Evolutionary conservation across 2,888 invertebrate genomes (phyloP).

Genomic region (Camponotus fellah): DNA sequence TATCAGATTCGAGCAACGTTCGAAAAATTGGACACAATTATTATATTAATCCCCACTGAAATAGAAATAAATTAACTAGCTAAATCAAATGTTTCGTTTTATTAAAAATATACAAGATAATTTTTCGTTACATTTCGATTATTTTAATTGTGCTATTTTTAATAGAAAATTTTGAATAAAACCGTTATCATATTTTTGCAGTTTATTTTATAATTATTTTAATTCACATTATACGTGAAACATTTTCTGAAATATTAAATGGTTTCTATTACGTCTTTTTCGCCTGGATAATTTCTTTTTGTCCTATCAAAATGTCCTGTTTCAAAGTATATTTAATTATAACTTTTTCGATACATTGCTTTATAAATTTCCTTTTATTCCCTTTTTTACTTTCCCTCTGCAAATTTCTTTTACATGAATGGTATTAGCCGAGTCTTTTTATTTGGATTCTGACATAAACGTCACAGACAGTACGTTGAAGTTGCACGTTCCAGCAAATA

Average conservation of each 20-base stretch:
- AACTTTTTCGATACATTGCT: constrained; percentile 3
- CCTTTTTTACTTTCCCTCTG: constrained; percentile 8
- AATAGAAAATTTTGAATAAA: not conserved
- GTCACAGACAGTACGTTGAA: not conserved
- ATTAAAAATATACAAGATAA: not conserved
- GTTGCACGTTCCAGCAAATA: not conserved
- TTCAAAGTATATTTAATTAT: constrained; percentile 4
- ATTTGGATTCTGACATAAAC: not conserved
- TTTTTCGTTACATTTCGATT: not conserved
- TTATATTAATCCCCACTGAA: no score
- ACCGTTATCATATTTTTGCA: not conserved
- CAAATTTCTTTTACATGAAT: not conserved
- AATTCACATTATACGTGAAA: not conserved
- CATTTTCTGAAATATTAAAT: not conserved
- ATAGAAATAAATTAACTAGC: not conserved
- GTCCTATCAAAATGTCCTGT: not conserved
- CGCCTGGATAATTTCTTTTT: not conserved
- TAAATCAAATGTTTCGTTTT: not conserved
- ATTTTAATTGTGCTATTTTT: not conserved
- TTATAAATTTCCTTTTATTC: not conserved
- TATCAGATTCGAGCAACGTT: not conserved
- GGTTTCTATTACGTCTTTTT: not conserved
- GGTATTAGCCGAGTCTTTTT: not conserved
- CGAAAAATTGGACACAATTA: no score
- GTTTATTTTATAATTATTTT: not conserved